Evolutionary conservation across 2,797 vertebrate species (phyloP), one percentile per base, ranked within the genome.

Genomic region (Melanotaenia boesemani): DNA sequence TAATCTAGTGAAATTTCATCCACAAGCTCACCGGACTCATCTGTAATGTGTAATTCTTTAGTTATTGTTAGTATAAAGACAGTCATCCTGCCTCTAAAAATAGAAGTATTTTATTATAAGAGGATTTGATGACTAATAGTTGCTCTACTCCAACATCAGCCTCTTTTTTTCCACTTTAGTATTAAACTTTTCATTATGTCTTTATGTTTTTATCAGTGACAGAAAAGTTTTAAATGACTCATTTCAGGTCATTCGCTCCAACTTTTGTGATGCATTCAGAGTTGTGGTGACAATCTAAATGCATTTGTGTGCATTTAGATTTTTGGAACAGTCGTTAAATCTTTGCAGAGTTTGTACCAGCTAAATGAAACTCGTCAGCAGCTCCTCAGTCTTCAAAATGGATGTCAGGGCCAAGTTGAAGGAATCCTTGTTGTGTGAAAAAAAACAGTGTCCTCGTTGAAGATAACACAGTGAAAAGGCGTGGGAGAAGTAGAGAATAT

Each of bases 71-170:
- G 71, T 4, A 48, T 56, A 59, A 63, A 39, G 13, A 46, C 54
- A 34, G 20, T 63, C 63, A 34, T 37, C 68, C 63, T 57, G 36
- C 63, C 70, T 57, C 28, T 57, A 18, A 32, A 18, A 16, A 57
- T 30, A 7, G 8, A 57, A 57, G 4, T 28, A 2, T 30, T 62
- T 74, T 36, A 46, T 61, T 69, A 59, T 74, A 56, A 72, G 12
- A 61, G 80, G 71, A 81, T 86, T 83, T 75, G 57, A 70, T 86
- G 79, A 87, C 62, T 88, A 81, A 82, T 28, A 70, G 55, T 26
- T 5, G 11, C 67, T 82, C 26, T 39, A 58, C 65, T 67, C 46
- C 13, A 26, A 54, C 52, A 26, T 26, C 52, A 24, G 22, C 52
- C 11, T 26, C 20, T 65, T 69, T 63, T 64, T 24, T 65, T 39